Conservation (phyloP, 1,140 invertebrate species). For the Proctacanthus coquilletti region DNA sequence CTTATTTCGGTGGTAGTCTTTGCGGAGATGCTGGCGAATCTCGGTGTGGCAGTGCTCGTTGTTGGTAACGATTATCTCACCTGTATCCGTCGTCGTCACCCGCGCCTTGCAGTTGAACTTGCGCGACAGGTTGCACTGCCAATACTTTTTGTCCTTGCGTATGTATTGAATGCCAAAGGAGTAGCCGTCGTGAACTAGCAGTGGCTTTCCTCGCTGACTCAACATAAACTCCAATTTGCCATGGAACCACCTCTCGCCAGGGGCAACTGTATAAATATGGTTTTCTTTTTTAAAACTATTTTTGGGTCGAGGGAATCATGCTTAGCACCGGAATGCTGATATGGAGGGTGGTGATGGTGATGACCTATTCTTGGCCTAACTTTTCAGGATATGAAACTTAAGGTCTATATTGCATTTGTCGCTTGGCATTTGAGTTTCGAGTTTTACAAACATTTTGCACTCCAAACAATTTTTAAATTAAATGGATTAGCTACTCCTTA, state of each 20-base stretch:
- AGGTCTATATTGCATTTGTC: no score
- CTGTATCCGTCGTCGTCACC: slow-evolving; percentile 28
- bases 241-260: slow-evolving; percentile 29
- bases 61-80: slow-evolving; percentile 30
- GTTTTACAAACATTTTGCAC: no score
- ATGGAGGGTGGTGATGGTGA: neutral
- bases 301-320: neutral
- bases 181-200: slow-evolving; percentile 29
- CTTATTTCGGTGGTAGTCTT: slow-evolving; percentile 29
- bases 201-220: slow-evolving; percentile 27
- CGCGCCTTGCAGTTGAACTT: slow-evolving; percentile 30
- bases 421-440: no score
- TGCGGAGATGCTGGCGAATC: slow-evolving; percentile 28
- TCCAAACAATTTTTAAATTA: no score
- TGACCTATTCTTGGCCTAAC: no score
- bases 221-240: slow-evolving; percentile 31
- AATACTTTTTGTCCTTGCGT: slow-evolving; percentile 30
- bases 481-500: no score
- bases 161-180: slow-evolving; percentile 30
- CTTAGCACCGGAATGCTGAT: neutral
- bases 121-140: slow-evolving; percentile 29
- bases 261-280: slow-evolving; percentile 17
- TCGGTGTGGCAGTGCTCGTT: slow-evolving; percentile 30
- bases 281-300: neutral
- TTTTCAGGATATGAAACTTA: no score